Conservation (phyloP, 2,888 invertebrate species). For the Trichopoda pennipes region DNA sequence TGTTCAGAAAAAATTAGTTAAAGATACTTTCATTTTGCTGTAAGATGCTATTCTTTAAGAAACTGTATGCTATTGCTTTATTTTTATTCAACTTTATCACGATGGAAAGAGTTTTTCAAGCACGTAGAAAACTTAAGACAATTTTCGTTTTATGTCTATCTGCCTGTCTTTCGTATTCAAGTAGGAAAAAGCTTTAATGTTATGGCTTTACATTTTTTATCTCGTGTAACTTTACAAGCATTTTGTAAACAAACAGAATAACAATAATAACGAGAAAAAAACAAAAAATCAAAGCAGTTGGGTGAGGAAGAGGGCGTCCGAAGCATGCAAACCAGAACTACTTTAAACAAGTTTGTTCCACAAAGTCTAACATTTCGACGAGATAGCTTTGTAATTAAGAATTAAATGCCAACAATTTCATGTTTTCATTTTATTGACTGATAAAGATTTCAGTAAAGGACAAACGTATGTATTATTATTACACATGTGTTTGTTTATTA, state of each 20-base stretch:
- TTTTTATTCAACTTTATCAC: neutral
- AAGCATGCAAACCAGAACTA: too few relatives aligned
- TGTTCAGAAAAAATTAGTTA: too few relatives aligned
- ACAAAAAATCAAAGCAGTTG: neutral
- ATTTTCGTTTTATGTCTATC: neutral
- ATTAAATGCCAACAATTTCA: too few relatives aligned
- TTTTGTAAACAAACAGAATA: neutral
- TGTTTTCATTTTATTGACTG: too few relatives aligned
- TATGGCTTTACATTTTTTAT: constrained; percentile 18
- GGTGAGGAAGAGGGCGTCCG: too few relatives aligned
- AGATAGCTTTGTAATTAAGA: too few relatives aligned
- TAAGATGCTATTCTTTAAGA: neutral
- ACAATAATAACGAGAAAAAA: neutral
- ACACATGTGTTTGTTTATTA: too few relatives aligned
- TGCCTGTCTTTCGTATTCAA: constrained; percentile 1
- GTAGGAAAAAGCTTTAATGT: constrained; percentile 17
- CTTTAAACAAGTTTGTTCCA: too few relatives aligned
- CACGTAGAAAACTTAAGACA: constrained; percentile 20
- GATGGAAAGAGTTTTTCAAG: neutral
- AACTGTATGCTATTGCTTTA: neutral
- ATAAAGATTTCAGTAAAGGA: too few relatives aligned
- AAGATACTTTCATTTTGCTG: too few relatives aligned
- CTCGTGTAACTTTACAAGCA: constrained; percentile 3
- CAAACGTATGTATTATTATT: too few relatives aligned
- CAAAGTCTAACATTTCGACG: too few relatives aligned